These are phyloP conservation scores for Hemitrygon akajei DNA, from an alignment of 2,797 vertebrate species.

Conservation along the genomic window DNA sequence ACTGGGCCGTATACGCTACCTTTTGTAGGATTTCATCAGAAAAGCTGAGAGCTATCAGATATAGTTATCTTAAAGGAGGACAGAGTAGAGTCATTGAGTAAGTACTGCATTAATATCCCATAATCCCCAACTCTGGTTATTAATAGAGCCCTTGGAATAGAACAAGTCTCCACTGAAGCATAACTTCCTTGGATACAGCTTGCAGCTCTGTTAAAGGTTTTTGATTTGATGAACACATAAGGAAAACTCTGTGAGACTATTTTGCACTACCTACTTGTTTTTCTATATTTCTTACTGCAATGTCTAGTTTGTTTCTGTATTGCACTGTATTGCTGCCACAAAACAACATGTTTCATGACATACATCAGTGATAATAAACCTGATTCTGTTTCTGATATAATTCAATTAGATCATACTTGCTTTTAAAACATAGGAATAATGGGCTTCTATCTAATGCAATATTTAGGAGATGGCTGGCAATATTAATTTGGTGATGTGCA, in stretches of 20 bases:
- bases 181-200: background rate
- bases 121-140: background rate
- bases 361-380: no score
- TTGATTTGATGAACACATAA: background rate
- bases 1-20: no score
- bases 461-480: no score
- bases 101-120: background rate
- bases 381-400: background rate
- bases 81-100: background rate
- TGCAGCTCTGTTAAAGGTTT: background rate
- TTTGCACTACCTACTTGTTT: no score
- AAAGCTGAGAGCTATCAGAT: background rate
- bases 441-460: background rate
- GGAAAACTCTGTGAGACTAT: background rate
- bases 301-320: no score
- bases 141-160: background rate
- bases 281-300: no score
- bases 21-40: no score
- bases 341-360: no score
- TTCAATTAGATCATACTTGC: background rate
- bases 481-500: background rate
- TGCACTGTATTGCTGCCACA: no score
- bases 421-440: background rate
- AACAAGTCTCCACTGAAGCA: background rate
- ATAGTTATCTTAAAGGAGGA: background rate